Conservation (phyloP, 2,888 invertebrate species). For the Ichneumoninae sp. region DNA sequence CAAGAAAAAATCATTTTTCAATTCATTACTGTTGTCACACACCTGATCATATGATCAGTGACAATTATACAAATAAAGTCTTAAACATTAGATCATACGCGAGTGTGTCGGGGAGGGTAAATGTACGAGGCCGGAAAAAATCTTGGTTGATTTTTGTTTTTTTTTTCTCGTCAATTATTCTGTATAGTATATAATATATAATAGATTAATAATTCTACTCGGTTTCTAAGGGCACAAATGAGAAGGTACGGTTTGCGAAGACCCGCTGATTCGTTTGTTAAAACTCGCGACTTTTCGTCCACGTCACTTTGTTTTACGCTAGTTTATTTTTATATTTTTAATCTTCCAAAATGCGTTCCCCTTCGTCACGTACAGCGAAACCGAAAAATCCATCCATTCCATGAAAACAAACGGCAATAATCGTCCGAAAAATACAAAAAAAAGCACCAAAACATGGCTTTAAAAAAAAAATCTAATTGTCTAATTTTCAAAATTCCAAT, state of each 20-base stretch:
- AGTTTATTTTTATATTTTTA: conserved; percentile 19
- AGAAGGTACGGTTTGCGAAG: conserved; percentile 42
- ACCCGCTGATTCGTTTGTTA: conserved; percentile 27
- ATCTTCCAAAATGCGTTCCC: conserved; percentile 52
- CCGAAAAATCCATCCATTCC: conserved; percentile 6
- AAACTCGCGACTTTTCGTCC: conserved; percentile 8
- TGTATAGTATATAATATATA: conserved; percentile 57
- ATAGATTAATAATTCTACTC: conserved; percentile 60
- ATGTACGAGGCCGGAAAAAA: conserved; percentile 24
- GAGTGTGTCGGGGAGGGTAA: conserved; percentile 11
- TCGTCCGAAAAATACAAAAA: not conserved
- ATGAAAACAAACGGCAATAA: not conserved
- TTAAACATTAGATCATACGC: conserved; percentile 71
- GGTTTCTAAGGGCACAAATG: conserved; percentile 65
- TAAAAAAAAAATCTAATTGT: not conserved
- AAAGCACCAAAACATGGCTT: not conserved
- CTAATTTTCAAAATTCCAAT: conserved; percentile 4
- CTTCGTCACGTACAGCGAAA: conserved; percentile 46
- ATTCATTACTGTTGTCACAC: conserved; percentile 68
- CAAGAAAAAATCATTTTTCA: not conserved
- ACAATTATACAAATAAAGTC: conserved; percentile 75
- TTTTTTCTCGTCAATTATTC: conserved; percentile 49
- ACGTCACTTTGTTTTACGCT: conserved; percentile 20
- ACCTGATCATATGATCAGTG: conserved; percentile 74
- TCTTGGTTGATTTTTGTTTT: conserved; percentile 31